Evolutionary conservation across 2,113 vertebrate genomes (phyloP).

Genomic region (Megaleporinus macrocephalus): DNA sequence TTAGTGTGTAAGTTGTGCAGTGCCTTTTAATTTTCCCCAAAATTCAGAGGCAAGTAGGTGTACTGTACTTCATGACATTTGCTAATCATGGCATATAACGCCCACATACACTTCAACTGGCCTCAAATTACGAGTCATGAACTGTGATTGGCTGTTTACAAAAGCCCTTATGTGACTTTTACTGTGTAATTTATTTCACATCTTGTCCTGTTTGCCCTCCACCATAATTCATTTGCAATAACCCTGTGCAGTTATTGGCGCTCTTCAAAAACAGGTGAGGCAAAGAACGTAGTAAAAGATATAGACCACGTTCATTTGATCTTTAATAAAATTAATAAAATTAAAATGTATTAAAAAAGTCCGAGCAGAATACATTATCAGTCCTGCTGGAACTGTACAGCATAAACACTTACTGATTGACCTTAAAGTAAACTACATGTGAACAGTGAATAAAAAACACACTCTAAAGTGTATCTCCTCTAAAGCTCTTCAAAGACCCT

Average conservation of each 20-base stretch:
- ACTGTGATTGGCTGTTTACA: not conserved
- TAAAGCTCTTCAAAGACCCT: too few relatives aligned
- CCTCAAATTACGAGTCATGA: not conserved
- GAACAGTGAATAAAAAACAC: too few relatives aligned
- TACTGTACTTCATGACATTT: not conserved
- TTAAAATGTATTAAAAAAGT: not conserved
- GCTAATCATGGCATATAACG: not conserved
- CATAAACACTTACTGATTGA: not conserved
- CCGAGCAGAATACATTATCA: not conserved
- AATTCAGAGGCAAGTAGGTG: not conserved
- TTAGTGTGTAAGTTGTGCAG: not conserved
- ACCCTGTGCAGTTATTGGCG: not conserved
- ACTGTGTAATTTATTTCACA: conserved; percentile 17
- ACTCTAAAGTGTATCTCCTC: too few relatives aligned
- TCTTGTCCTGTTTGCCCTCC: not conserved
- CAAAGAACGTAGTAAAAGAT: not conserved
- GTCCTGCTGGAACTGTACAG: not conserved
- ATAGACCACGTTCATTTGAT: not conserved
- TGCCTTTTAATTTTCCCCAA: not conserved
- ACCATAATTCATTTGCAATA: not conserved
- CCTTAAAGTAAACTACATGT: not conserved
- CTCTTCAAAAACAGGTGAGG: not conserved
- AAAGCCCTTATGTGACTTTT: not conserved
- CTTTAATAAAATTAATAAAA: too few relatives aligned
- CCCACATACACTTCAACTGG: not conserved